Conservation (phyloP, 2,888 invertebrate species). For the Endotricha flammealis region DNA sequence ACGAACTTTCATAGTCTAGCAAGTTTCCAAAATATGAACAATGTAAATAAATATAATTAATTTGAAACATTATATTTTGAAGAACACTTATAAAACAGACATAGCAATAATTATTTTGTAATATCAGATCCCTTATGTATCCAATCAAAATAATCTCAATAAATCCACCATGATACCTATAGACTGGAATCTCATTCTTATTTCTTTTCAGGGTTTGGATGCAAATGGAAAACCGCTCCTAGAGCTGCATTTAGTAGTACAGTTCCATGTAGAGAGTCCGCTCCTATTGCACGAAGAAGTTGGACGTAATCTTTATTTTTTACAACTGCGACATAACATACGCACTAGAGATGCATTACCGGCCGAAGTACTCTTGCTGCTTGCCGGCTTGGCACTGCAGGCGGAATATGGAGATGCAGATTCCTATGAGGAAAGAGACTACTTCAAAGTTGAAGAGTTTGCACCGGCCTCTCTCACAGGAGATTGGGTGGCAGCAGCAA, state of each 20-base stretch:
- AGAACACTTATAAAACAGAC: too few relatives aligned
- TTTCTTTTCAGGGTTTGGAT: conserved; percentile 85
- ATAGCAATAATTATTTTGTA: too few relatives aligned
- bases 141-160: too few relatives aligned
- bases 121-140: too few relatives aligned
- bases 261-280: conserved; percentile 96
- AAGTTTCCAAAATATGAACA: too few relatives aligned
- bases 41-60: too few relatives aligned
- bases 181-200: conserved; percentile 10
- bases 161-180: too few relatives aligned
- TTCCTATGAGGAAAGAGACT: conserved; percentile 55
- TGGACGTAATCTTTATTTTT: conserved; percentile 95
- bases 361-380: conserved; percentile 83
- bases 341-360: conserved; percentile 81
- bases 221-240: conserved; percentile 93
- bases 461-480: conserved; percentile 84
- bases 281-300: conserved; percentile 93
- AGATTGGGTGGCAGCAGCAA: conserved; percentile 77
- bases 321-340: conserved; percentile 94
- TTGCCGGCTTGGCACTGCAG: conserved; percentile 94
- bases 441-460: conserved; percentile 91
- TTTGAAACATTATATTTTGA: too few relatives aligned
- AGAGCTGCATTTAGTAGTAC: conserved; percentile 93
- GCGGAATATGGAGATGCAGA: conserved; percentile 92
- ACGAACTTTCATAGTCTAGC: background rate